Base-by-base conservation (phyloP, 2,113 vertebrate genomes). In the Hippolais icterina region DNA sequence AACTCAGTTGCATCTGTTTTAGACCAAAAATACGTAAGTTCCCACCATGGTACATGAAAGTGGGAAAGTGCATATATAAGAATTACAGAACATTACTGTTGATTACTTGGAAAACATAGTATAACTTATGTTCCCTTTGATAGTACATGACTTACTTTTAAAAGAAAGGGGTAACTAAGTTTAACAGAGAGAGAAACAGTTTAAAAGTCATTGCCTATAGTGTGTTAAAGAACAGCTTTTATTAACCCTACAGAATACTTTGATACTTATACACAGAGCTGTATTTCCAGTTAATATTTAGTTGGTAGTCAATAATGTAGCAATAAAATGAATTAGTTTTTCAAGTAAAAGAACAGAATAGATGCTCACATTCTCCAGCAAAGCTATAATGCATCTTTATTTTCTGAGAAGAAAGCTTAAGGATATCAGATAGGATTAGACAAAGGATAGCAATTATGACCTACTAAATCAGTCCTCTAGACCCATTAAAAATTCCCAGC, bases 251-350 rank as follows among this genome's bases (percentile, higher is more conserved):
- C 39, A 74, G 50, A 75, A 71, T 80, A 20, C 10, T 70, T 86
- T 25, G 9, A 12, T 85, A 46, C 59, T 87, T 80, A 92, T 89
- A 78, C 41, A 72, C 17, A 59, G 65, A 61, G 25, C 20, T 72
- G 35, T 65, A 63, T 47, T 93, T 80, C 15, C 54, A 81, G 56
- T 90, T 95, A 90, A 68, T 96, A 86, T 90, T 95, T 93, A 61
- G 37, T 54, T 87, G 12, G 16, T 75, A 89, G 47, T 78, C 82
- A 93, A 28, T 90, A 92, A 78, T 2, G 8, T 22, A 76, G 50
- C 46, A 86, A 53, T 89, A 79, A 92, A 87, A 87, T 29, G 3
- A 83, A 93, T 89, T 84, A 56, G 17, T 10, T 85, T 83, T 70
- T 84, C 31, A 91, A 68, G 56, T 35, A 53, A 70, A 83, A 74